Percentiles rank a stretch among this genome's conserved stretches.
phyloP scores from a whole-genome alignment of 2,888 invertebrate species.

The Ophion ventricosus region DNA sequence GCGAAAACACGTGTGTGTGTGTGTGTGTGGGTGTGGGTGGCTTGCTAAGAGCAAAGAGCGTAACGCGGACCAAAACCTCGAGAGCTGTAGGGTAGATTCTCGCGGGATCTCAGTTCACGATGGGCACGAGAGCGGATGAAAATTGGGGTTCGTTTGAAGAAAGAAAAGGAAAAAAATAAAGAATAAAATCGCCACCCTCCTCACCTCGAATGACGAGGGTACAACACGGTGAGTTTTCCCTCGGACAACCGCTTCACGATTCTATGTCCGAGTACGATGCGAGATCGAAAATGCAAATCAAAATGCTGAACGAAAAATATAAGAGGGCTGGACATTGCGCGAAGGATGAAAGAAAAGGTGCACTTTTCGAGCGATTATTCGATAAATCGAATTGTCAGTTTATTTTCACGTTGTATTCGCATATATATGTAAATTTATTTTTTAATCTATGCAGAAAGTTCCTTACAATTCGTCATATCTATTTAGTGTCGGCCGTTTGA shows the following conservation, averaged over 20 bases:
- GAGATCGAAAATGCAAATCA: background rate
- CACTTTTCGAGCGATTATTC: background rate
- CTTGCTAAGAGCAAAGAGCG: conserved; percentile 34
- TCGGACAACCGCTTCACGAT: conserved; percentile 18
- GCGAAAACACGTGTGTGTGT: background rate
- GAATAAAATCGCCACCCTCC: background rate
- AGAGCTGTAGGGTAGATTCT: conserved; percentile 33
- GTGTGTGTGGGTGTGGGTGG: conserved; percentile 1
- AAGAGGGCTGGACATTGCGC: too few species aligned
- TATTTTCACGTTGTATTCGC: too few species aligned
- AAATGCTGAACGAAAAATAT: background rate
- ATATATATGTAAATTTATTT: too few species aligned
- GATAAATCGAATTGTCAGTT: too few species aligned
- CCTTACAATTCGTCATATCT: too few species aligned
- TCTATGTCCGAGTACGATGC: background rate
- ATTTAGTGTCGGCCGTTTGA: too few species aligned
- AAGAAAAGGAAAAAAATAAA: conserved; percentile 19
- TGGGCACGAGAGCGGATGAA: conserved; percentile 23
- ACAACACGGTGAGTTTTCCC: conserved; percentile 5
- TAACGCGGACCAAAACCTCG: conserved; percentile 29
- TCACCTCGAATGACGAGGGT: conserved; percentile 37
- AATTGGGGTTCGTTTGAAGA: conserved; percentile 47
- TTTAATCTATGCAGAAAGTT: too few species aligned
- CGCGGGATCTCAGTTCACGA: conserved; percentile 35
- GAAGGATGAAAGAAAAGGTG: too few species aligned